Evolutionary conservation across 2,888 invertebrate genomes (phyloP).

Genomic region (Nymphalis polychloros): DNA sequence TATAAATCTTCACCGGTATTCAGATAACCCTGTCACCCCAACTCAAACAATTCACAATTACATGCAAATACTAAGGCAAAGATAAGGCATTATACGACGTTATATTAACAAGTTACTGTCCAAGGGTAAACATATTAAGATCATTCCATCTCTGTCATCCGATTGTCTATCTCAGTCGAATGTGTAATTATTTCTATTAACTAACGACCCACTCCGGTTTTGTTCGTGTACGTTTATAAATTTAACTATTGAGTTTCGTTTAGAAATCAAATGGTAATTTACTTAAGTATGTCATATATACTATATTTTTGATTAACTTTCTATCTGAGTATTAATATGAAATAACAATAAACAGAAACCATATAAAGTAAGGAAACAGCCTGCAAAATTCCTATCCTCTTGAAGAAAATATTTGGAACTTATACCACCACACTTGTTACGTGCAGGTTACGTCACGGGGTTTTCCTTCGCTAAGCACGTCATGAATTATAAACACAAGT

Average conservation of each 20-base stretch:
- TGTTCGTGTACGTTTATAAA: background rate
- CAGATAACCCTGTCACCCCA: conserved; percentile 42
- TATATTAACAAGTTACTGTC: conserved; percentile 7
- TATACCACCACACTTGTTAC: no score
- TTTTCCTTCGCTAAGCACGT: background rate
- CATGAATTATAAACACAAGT: background rate
- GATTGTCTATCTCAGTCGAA: background rate
- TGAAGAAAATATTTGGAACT: no score
- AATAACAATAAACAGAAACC: no score
- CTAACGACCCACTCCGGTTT: background rate
- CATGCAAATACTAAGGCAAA: conserved; percentile 22
- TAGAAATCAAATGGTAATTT: no score
- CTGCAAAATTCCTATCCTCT: no score
- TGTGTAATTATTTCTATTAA: background rate
- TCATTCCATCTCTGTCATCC: conserved; percentile 5
- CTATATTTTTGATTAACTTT: no score
- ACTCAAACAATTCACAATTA: conserved; percentile 43
- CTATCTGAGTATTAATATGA: no score
- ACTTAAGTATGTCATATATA: no score
- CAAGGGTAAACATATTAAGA: conserved; percentile 8
- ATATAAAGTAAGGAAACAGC: no score
- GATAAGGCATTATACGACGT: conserved; percentile 11
- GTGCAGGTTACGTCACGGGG: no score
- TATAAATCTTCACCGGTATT: conserved; percentile 36
- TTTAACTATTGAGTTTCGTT: no score